Base-by-base conservation (phyloP, 2,888 invertebrate genomes). In the Merodon equestris region DNA sequence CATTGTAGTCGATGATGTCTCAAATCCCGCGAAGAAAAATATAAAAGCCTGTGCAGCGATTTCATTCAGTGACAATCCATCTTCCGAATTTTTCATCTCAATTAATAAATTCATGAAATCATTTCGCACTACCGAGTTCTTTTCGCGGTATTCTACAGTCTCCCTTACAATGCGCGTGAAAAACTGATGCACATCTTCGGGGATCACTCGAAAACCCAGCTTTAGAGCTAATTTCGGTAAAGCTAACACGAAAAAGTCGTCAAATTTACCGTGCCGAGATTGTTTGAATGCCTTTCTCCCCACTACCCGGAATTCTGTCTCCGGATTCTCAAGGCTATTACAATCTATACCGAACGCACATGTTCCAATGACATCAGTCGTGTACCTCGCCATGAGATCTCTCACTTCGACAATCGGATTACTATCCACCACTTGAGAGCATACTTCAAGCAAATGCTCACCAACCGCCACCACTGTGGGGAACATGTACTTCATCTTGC, bases 1-100 rank as follows among this genome's bases (percentile, higher is more conserved):
- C 84, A 91, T 88, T 0, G 90, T 89, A 0, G 90, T 88, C 0
- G 89, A 87, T 1, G 91, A 90, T 0, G 91, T 91, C 81, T 91
- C 91, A 53, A 90, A 91, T 0, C 92, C 92, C 15, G 91, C 92
- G 9, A 87, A 70, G 81, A 91, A 91, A 83, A 93, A 92, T 0
- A 90, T 85, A 50, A 91, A 86, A 7, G 91, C 90, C 71, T 92
- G 91, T 0, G 91, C 90, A 0, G 90, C 87, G 13, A 92, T 84
- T 50, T 92, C 84, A 1, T 90, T 87, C 0, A 82, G 70, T 0
- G 87, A 64, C 1, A 83, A 47, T 1, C 83, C 68, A 1, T 83
- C 60, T 47, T 86, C 86, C 72, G 90, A 87, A 47, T 87, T 89
- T 81, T 86, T 87, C 50, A 88, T 76, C n/a, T 90, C 88, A 1